These are phyloP conservation scores for Ovibos moschatus DNA, from an alignment of 2,113 vertebrate species.

Conservation along the genomic window DNA sequence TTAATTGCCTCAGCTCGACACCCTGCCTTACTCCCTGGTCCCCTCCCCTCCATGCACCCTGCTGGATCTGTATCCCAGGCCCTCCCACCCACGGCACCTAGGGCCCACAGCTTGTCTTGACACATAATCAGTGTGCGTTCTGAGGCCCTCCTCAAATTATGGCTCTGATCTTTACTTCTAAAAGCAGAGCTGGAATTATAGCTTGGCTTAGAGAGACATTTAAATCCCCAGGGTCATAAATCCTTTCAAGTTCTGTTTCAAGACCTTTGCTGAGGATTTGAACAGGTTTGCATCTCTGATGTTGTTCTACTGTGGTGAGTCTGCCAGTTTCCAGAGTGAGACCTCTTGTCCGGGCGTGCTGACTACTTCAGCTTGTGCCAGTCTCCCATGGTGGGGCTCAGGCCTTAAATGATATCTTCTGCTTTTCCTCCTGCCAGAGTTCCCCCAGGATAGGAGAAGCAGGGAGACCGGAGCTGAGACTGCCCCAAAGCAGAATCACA, in stretches of 20 bases:
- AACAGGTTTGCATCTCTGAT: slow-evolving; percentile 63
- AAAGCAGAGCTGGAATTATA: slow-evolving; percentile 55
- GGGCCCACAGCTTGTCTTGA: neutral
- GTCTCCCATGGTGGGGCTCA: neutral
- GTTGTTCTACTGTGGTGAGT: neutral
- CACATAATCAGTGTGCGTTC: slow-evolving; percentile 19
- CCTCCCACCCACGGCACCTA: slow-evolving; percentile 9
- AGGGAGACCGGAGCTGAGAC: neutral
- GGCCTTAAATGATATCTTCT: neutral
- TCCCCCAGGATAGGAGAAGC: neutral
- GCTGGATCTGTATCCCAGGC: neutral
- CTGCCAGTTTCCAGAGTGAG: neutral
- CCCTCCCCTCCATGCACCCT: neutral
- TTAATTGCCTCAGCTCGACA: slow-evolving; percentile 66
- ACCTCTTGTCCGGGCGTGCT: neutral
- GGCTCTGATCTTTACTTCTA: slow-evolving; percentile 62
- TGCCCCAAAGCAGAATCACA: neutral
- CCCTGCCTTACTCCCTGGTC: slow-evolving; percentile 22
- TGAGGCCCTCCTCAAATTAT: slow-evolving; percentile 38
- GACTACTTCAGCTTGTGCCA: neutral
- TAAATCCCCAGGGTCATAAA: slow-evolving; percentile 58
- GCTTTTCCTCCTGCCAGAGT: neutral
- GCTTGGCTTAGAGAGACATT: slow-evolving; percentile 38
- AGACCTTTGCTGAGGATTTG: slow-evolving; percentile 46
- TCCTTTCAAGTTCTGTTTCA: slow-evolving; percentile 48